Percentiles rank a stretch among this genome's conserved stretches.
These are phyloP conservation scores for Parazoanthus swiftii DNA, from an alignment of 92 coral and sea anemone species.

Conservation along the genomic window DNA sequence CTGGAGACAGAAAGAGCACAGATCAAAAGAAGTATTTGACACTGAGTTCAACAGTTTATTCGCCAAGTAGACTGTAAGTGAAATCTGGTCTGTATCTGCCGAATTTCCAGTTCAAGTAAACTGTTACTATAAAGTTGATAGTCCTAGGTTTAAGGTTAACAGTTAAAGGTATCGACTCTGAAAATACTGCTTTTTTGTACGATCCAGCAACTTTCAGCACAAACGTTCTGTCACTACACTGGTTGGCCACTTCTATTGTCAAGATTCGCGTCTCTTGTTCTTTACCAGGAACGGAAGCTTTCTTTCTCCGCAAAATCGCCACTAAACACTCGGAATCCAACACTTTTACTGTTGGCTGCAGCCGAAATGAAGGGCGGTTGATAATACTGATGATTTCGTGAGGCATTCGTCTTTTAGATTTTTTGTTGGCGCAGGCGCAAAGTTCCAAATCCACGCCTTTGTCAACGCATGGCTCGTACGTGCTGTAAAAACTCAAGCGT, in stretches of 20 bases:
- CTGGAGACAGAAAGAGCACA: too few species aligned
- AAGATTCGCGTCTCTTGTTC: constrained; percentile 58
- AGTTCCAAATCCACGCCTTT: constrained; percentile 72
- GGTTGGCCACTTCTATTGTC: constrained; percentile 73
- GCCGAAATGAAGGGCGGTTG: constrained; percentile 54
- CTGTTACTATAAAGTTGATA: constrained; percentile 67
- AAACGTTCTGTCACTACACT: constrained; percentile 52
- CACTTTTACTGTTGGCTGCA: constrained; percentile 44
- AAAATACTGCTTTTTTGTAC: constrained; percentile 56
- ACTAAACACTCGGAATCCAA: constrained; percentile 62
- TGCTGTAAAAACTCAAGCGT: constrained; percentile 80
- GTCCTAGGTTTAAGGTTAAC: constrained; percentile 66
- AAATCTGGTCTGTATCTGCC: constrained; percentile 75
- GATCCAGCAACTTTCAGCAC: constrained; percentile 64
- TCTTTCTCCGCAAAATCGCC: constrained; percentile 49
- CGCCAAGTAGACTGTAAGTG: constrained; percentile 9
- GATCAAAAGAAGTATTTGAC: neutral
- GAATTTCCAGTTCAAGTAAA: constrained; percentile 77
- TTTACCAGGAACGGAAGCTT: constrained; percentile 43
- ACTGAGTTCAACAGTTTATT: constrained; percentile 1
- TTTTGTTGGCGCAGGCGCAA: constrained; percentile 77
- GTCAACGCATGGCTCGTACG: constrained; percentile 84
- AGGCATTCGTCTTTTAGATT: constrained; percentile 9
- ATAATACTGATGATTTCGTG: constrained; percentile 46
- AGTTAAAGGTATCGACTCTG: constrained; percentile 58